Conservation (phyloP, 2,888 invertebrate species). For the Lochmaea crataegi region DNA sequence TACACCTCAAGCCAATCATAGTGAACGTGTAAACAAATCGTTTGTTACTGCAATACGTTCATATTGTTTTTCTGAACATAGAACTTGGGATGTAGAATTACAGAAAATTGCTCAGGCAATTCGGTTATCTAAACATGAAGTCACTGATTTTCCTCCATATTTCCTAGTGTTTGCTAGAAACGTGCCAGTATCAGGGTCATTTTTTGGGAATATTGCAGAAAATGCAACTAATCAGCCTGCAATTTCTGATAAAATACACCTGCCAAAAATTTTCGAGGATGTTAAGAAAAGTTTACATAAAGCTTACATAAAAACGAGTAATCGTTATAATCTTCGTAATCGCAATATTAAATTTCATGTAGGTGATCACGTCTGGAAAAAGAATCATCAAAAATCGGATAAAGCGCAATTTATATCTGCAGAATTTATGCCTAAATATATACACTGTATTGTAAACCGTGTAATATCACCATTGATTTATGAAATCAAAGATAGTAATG, state of each 20-base stretch:
- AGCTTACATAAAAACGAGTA: neutral
- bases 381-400: slow-evolving; percentile 7
- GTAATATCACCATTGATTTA: neutral
- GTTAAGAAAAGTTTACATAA: neutral
- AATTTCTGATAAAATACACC: neutral
- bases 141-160: too few species aligned
- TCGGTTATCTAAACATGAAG: too few species aligned
- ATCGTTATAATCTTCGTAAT: slow-evolving; percentile 9
- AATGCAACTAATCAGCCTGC: neutral
- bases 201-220: neutral
- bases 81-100: too few species aligned
- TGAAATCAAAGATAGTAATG: neutral
- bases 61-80: too few species aligned
- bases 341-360: slow-evolving; percentile 8
- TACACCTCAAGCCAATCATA: neutral
- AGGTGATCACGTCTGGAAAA: slow-evolving; percentile 13
- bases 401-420: slow-evolving; percentile 5
- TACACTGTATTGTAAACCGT: too few species aligned
- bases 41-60: too few species aligned
- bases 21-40: too few species aligned
- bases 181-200: neutral
- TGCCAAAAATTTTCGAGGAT: slow-evolving; percentile 8
- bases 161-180: neutral
- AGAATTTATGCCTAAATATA: neutral
- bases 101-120: too few species aligned